phyloP scores from a whole-genome alignment of 2,888 invertebrate species.

The Chalcis sispes region DNA sequence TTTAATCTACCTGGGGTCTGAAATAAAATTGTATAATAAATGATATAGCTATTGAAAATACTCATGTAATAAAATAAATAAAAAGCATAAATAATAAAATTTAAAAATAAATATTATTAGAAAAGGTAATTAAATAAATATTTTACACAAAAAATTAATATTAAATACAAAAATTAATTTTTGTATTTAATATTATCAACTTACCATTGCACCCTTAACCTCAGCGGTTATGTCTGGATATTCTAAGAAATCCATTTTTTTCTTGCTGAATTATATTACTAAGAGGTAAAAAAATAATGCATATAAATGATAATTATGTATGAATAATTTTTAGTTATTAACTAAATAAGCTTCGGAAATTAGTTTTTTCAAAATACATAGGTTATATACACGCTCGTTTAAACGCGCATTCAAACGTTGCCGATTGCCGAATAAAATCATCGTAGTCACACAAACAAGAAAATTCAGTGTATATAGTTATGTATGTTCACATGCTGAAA shows the following conservation, averaged over 20 bases:
- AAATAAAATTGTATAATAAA: conserved; percentile 63
- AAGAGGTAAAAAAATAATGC: too few relatives aligned
- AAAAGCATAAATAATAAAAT: background rate
- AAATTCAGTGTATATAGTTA: background rate
- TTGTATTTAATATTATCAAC: conserved; percentile 59
- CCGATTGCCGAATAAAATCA: conserved; percentile 18
- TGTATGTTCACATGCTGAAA: background rate
- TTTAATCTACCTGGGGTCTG: conserved; percentile 95
- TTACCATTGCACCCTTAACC: conserved; percentile 92
- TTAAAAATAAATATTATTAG: background rate
- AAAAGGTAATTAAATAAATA: conserved; percentile 17
- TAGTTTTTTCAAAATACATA: background rate
- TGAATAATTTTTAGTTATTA: too few relatives aligned
- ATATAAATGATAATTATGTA: too few relatives aligned
- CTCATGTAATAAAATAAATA: background rate
- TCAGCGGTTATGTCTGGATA: conserved; percentile 91
- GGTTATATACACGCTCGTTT: background rate
- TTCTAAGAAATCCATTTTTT: conserved; percentile 88
- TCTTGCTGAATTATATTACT: background rate
- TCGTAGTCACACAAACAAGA: background rate
- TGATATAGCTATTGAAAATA: background rate
- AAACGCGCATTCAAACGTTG: conserved; percentile 35
- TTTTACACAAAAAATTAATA: background rate
- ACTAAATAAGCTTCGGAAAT: too few relatives aligned
- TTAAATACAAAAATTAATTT: background rate